A percentile compares a stretch with the other conserved stretches of the same genome.
phyloP scores from a whole-genome alignment of 53 echinoderm and acorn worm species.

The Luidia sarsii region DNA sequence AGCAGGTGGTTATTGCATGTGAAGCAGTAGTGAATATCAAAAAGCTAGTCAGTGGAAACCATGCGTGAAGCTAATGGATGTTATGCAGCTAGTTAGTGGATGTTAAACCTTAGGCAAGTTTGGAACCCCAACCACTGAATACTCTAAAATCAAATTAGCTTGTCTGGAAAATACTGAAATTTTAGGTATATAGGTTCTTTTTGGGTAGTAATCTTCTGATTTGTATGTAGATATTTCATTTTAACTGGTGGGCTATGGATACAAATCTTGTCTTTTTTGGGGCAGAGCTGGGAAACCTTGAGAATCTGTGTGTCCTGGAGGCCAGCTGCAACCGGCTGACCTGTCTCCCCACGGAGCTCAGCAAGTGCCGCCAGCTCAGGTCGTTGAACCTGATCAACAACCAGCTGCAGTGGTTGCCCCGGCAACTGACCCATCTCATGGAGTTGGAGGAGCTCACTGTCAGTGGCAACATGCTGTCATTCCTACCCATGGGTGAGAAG shows the following conservation, averaged over 20 bases:
- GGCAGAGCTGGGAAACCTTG: conserved; percentile 74
- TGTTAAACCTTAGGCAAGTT: too few species aligned
- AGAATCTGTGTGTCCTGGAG: conserved; percentile 49
- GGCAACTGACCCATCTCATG: conserved; percentile 50
- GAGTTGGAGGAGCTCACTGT: conserved; percentile 67
- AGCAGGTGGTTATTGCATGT: too few species aligned
- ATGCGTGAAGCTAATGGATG: too few species aligned
- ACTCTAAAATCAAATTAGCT: too few species aligned
- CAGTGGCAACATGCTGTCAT: conserved; percentile 63
- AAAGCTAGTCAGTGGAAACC: too few species aligned
- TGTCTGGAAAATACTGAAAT: too few species aligned
- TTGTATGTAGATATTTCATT: neutral
- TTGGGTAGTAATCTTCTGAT: neutral
- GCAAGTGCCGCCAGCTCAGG: conserved; percentile 47
- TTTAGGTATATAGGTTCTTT: neutral
- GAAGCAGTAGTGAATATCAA: too few species aligned
- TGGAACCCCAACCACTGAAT: too few species aligned
- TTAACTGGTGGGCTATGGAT: neutral
- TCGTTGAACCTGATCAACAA: conserved; percentile 71
- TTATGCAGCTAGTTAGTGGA: too few species aligned
- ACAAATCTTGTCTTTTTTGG: neutral
- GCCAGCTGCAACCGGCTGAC: conserved; percentile 62
- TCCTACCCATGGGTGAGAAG: conserved; percentile 70
- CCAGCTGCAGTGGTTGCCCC: conserved; percentile 58
- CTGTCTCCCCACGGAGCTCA: conserved; percentile 64